A percentile compares a stretch with the other conserved stretches of the same genome.
These are phyloP conservation scores for Anarrhichthys ocellatus DNA, from an alignment of 2,113 vertebrate genomes.

Conservation along the genomic window DNA sequence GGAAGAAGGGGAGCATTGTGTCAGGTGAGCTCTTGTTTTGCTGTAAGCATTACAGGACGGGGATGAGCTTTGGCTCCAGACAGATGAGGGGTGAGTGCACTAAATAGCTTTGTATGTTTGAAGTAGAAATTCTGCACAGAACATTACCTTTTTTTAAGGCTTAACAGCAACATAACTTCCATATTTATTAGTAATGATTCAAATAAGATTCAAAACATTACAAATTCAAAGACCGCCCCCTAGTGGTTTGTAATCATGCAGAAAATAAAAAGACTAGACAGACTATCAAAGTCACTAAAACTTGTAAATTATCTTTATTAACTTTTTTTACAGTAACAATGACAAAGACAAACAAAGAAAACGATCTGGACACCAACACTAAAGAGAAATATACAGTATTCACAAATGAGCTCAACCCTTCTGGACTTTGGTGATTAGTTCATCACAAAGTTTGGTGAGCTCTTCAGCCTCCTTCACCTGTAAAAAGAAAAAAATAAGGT, in stretches of 20 bases:
- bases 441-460: slow-evolving; percentile 90
- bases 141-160: background rate
- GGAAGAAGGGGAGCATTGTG: slow-evolving; percentile 77
- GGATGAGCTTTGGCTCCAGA: slow-evolving; percentile 66
- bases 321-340: slow-evolving; percentile 65
- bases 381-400: slow-evolving; percentile 42
- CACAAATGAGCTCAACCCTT: slow-evolving; percentile 69
- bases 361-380: slow-evolving; percentile 11
- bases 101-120: background rate
- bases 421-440: slow-evolving; percentile 84
- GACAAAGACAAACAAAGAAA: slow-evolving; percentile 51
- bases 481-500: background rate
- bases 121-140: background rate
- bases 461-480: slow-evolving; percentile 88
- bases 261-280: background rate
- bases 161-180: background rate
- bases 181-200: background rate
- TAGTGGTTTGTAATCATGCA: slow-evolving; percentile 25
- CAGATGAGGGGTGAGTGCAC: slow-evolving; percentile 7
- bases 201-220: background rate
- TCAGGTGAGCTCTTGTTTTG: slow-evolving; percentile 64
- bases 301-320: slow-evolving; percentile 64
- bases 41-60: slow-evolving; percentile 39
- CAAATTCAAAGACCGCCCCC: slow-evolving; percentile 46
- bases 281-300: background rate